Percentiles rank a stretch among this genome's conserved stretches.
Evolutionary conservation across 2,797 vertebrate species (phyloP).

Genomic region (Epinephelus coioides): DNA sequence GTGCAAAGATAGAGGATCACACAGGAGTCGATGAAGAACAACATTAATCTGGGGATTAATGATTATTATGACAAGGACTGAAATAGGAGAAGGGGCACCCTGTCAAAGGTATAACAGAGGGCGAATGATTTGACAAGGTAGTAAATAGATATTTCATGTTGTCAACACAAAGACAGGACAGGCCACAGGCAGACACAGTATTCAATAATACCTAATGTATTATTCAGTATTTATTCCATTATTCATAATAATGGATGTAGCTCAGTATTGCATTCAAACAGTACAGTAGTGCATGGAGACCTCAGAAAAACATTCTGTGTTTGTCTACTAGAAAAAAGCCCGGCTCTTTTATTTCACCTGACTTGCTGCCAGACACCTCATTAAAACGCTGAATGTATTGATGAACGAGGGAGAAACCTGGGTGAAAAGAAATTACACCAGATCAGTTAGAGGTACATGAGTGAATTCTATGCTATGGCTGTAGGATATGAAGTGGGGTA

Average conservation of each 20-base stretch:
- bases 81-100: constrained; percentile 29
- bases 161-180: constrained; percentile 28
- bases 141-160: constrained; percentile 41
- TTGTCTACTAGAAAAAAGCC: constrained; percentile 33
- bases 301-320: neutral
- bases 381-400: constrained; percentile 83
- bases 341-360: constrained; percentile 68
- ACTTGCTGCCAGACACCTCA: constrained; percentile 80
- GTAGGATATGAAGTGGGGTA: neutral
- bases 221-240: constrained; percentile 49
- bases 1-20: constrained; percentile 53
- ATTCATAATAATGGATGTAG: constrained; percentile 36
- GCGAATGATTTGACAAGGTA: constrained; percentile 23
- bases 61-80: constrained; percentile 49
- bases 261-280: constrained; percentile 11
- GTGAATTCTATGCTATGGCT: constrained; percentile 1
- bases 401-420: constrained; percentile 81
- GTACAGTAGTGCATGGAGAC: constrained; percentile 7
- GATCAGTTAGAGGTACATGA: constrained; percentile 22
- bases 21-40: constrained; percentile 39
- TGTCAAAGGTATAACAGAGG: constrained; percentile 6
- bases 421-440: constrained; percentile 18
- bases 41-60: constrained; percentile 59
- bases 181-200: constrained; percentile 35
- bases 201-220: constrained; percentile 51